Evolutionary conservation across 1,140 invertebrate species (phyloP), one percentile per base, ranked within the genome.

Genomic region (Drosophila prosaltans): DNA sequence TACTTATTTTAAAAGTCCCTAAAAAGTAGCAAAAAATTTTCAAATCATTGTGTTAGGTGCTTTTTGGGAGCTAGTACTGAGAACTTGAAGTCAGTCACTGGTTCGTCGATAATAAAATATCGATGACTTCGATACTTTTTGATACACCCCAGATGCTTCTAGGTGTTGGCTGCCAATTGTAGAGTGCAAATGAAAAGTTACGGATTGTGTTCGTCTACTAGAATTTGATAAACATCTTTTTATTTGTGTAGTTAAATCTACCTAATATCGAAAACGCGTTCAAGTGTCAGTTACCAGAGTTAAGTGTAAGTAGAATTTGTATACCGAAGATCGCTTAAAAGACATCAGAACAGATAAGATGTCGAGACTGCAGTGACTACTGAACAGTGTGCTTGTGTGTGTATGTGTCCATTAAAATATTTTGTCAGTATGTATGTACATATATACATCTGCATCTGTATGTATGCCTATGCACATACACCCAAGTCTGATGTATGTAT

Each of bases 121-220:
- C 45, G 45, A 51, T 51, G 26, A 63, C 36, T 76, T 71, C 81
- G 81, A 85, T 74, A 69, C 39, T 64, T 43, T 81, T 36, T 51
- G 9, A 10, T 79, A 59, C 83, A 82, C 65, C 61, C 57, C 75
- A 81, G 77, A 41, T 54, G 62, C 51, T 84, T 80, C 61, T 88
- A 86, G 82, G 82, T 86, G 82, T 86, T 86, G 82, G 82, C 82
- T 86, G 80, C 76, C 82, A 88, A 88, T 86, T 82, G 80, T 77
- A 82, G 80, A 88, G 83, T 86, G 83, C 76, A 77, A 86, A 79
- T 80, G 75, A 88, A 55, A 76, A 86, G 83, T 88, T 73, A 70
- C 65, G 80, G 74, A 78, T 77, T 78, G 74, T 78, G 71, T 69
- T 78, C 58, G 68, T 77, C 74, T 60, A 63, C 60, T 36, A 60